Base-by-base conservation (phyloP, 2,797 vertebrate species). In the Scolopax bukidnonensis region DNA sequence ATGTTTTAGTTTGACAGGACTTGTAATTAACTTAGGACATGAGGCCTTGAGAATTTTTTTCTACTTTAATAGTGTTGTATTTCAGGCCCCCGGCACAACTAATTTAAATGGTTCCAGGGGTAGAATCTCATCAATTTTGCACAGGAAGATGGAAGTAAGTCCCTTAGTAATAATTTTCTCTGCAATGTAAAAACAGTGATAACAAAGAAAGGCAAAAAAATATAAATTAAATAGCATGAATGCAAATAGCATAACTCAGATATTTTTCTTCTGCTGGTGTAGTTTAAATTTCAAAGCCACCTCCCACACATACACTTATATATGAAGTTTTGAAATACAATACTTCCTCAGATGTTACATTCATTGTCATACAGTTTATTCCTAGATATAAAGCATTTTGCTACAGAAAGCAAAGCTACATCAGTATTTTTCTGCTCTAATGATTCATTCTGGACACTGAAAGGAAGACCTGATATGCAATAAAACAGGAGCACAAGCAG, bases 261-360 rank as follows among this genome's bases (percentile, higher is more conserved):
- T 21, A 17, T 92, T 80, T 95, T 89, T 90, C 77, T 84, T 95
- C 91, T 92, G 43, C 65, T 84, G 25, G 70, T 84, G 68, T 70
- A 93, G 75, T 89, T 81, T 96, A 51, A 83, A 90, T 95, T 95
- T 94, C 93, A 95, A 92, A 95, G 83, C 71, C 38, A 89, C 51
- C 16, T 93, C 96, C 93, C 68, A 90, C 93, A 57, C 59, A 47
- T 53, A 47, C 33, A 61, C 36, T 83, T 84, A 82, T 54, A 93
- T 87, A 79, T 95, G 96, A 59, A 68, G 57, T 71, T 95, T 78
- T 93, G 94, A 93, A 95, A 94, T 54, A 84, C 70, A 96, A 87
- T 95, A 93, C 80, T 95, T 94, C 80, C 84, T 95, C 77, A 80
- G 74, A 68, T 71, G 53, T 74, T 86, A 50, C 36, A 53, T 48